Conservation (phyloP, 2,797 vertebrate genomes). For the Chloroceryle amazona region DNA sequence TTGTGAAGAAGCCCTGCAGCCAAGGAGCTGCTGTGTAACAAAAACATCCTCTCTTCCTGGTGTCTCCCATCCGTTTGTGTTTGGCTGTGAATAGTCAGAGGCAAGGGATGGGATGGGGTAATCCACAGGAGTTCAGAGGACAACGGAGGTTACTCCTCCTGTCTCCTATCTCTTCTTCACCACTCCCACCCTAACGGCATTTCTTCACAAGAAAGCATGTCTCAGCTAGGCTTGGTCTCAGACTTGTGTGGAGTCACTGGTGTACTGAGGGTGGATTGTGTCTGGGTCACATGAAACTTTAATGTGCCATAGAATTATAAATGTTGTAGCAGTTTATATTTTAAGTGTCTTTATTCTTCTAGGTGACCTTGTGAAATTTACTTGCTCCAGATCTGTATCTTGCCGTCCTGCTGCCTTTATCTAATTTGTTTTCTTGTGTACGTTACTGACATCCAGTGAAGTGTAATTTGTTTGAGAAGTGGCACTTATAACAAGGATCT, state of each 20-base stretch:
- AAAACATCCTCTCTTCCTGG: neutral
- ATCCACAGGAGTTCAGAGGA: neutral
- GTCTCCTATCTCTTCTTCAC: neutral
- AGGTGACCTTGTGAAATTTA: conserved; percentile 43
- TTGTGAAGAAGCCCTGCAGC: neutral
- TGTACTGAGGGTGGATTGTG: neutral
- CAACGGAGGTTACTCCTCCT: neutral
- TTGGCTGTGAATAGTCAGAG: neutral
- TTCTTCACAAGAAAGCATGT: neutral
- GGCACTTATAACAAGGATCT: conserved; percentile 43
- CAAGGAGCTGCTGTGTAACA: neutral
- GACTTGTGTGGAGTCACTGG: neutral
- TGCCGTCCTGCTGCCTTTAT: neutral
- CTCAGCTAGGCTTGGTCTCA: neutral
- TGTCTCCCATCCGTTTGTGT: neutral
- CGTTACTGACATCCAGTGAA: conserved; percentile 42
- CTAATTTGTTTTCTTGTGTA: conserved; percentile 59
- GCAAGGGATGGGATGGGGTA: neutral
- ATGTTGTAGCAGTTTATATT: neutral
- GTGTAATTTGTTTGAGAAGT: conserved; percentile 65
- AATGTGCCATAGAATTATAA: neutral
- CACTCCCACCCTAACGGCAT: neutral
- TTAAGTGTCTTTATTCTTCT: neutral
- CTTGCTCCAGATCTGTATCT: conserved; percentile 9
- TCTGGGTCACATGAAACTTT: neutral